Percentiles rank a stretch among this genome's conserved stretches.
phyloP scores from a whole-genome alignment of 2,888 invertebrate species.

The Steinernema scapterisci region DNA sequence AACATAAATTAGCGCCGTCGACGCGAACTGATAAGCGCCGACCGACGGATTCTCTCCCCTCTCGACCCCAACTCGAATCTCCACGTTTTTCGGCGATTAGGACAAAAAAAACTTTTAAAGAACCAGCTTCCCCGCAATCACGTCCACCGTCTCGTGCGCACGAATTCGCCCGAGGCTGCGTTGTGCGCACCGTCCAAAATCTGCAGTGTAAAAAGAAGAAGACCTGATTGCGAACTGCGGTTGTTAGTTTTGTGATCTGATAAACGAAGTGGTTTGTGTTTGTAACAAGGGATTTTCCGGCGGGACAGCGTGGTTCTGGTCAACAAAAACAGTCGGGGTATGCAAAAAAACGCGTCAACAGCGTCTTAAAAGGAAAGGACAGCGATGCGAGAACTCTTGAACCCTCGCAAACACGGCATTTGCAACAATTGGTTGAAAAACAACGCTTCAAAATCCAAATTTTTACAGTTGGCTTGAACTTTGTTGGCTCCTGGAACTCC shows the following conservation, averaged over 20 bases:
- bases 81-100: background rate
- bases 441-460: no score
- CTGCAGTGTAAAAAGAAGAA: background rate
- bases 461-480: no score
- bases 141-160: background rate
- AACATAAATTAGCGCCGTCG: constrained; percentile 8
- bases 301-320: no score
- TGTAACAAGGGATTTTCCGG: no score
- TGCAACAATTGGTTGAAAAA: no score
- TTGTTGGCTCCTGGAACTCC: no score
- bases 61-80: background rate
- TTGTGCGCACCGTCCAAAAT: background rate
- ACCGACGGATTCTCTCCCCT: background rate
- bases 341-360: no score
- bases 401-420: no score
- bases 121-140: background rate
- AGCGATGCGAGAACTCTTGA: no score
- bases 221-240: background rate
- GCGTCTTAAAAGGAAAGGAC: no score
- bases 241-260: background rate
- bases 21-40: background rate
- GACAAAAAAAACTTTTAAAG: background rate
- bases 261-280: no score
- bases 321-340: no score
- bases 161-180: background rate